Evolutionary conservation across 2,797 vertebrate species (phyloP).

Genomic region (Phalloptychus januarius): DNA sequence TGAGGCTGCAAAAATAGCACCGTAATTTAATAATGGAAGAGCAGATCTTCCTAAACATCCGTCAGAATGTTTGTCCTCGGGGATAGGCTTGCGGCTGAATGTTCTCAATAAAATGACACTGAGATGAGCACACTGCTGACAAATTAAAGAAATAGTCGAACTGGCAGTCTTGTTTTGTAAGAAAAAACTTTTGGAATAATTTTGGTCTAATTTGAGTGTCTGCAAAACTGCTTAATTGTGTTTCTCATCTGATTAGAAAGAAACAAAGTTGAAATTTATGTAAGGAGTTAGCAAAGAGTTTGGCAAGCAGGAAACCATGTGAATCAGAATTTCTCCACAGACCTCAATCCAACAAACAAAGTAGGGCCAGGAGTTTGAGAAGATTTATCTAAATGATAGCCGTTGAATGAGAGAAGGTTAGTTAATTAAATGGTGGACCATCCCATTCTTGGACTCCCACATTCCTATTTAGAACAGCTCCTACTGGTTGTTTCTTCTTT

Average conservation of each 20-base stretch:
- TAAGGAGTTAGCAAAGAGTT: background rate
- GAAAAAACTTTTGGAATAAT: background rate
- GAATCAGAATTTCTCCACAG: background rate
- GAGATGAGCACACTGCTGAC: background rate
- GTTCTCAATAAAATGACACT: background rate
- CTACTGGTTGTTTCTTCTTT: background rate
- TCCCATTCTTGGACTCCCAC: background rate
- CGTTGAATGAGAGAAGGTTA: background rate
- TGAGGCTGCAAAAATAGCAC: background rate
- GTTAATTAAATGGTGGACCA: background rate
- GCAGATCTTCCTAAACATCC: background rate
- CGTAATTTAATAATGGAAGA: background rate
- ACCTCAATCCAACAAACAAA: background rate
- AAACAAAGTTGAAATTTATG: background rate
- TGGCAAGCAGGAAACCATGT: background rate
- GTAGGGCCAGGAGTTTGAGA: background rate
- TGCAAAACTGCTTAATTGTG: background rate
- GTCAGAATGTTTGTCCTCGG: background rate
- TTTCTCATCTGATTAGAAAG: background rate
- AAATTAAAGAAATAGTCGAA: background rate
- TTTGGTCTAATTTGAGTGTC: background rate
- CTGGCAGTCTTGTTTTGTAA: background rate
- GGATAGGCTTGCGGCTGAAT: background rate
- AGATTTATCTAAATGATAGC: background rate
- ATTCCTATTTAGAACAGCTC: background rate